Percentiles rank a stretch among this genome's conserved stretches.
Conservation (phyloP, 2,797 vertebrate species). For the Pseudomugil tenellus region DNA sequence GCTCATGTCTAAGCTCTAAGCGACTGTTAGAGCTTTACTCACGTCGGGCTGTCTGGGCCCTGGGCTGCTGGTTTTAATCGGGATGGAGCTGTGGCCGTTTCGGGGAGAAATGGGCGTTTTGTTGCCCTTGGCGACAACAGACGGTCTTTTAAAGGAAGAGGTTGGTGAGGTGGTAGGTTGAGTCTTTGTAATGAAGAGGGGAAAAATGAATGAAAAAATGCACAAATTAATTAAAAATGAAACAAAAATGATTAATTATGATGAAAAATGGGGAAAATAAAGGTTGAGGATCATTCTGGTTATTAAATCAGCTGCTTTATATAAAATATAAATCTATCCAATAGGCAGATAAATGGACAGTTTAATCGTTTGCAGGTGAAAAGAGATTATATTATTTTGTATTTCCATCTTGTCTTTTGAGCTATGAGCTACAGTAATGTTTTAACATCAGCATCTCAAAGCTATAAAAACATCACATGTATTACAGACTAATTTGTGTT, state of each 20-base stretch:
- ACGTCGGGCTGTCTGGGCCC: conserved; percentile 81
- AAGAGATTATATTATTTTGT: too few species aligned
- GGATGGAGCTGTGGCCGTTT: conserved; percentile 80
- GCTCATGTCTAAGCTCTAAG: conserved; percentile 14
- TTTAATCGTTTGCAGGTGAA: too few species aligned
- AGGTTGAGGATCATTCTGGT: conserved; percentile 21
- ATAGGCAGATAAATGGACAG: too few species aligned
- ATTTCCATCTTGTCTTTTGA: too few species aligned
- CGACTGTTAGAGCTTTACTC: conserved; percentile 74
- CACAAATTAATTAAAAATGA: conserved; percentile 32
- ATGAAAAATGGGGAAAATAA: conserved; percentile 20
- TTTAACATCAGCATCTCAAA: too few species aligned
- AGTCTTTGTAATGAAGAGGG: conserved; percentile 78
- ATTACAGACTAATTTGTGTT: too few species aligned
- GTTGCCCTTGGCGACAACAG: conserved; percentile 80
- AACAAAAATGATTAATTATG: conserved; percentile 26
- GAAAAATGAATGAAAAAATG: conserved; percentile 53
- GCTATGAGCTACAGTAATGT: too few species aligned
- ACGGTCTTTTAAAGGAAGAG: conserved; percentile 80
- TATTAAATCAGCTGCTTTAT: neutral
- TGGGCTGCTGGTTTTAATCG: conserved; percentile 77
- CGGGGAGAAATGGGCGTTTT: conserved; percentile 78
- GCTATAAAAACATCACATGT: too few species aligned
- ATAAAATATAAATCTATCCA: too few species aligned
- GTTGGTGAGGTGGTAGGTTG: conserved; percentile 85